Evolutionary conservation across 1,140 invertebrate species (phyloP), one percentile per base, ranked within the genome.

Genomic region (Aphaenogaster rudis): DNA sequence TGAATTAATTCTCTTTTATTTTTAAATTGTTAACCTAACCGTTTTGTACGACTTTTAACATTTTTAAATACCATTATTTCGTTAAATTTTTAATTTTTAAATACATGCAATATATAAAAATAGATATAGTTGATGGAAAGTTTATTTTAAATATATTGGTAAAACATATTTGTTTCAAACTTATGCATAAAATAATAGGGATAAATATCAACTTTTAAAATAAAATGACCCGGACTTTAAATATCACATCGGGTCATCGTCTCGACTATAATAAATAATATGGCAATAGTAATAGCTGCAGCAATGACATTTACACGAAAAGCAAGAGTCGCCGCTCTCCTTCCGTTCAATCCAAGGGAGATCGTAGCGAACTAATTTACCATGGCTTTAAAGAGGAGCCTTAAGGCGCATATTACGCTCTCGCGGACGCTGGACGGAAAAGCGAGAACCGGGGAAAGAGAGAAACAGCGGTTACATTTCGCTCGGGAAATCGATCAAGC

Each of bases 311-410:
- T 48, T 48, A 52, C 15, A 11, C 13, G n/a, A 48, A 69, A 54
- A 52, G 33, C n/a, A 80, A 7, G 28, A 28, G 6, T 21, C 11
- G n/a, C 8, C 21, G 45, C 4, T 39, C n/a, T 28, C 6, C 6
- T 57, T 28, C 28, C n/a, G 15, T 74, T 74, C 66, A 81, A 81
- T 61, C 13, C 45, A 82, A 82, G 45, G 4, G 54, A 61, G 54
- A 74, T 59, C 42, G n/a, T 63, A 57, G 76, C 61, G 17, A 50
- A 81, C 88, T 86, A 90, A 89, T 81, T 90, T 86, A 82, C 50
- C 48, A 17, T 71, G 45, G 42, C 76, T 69, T 63, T 86, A 71
- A 86, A 89, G 67, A 59, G 77, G 28, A 59, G 54, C 48, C 69
- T 86, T 63, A 57, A 74, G 59, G 52, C 36, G 48, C 72, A 45